Evolutionary conservation across 1,140 invertebrate species (phyloP), one percentile per base, ranked within the genome.

Genomic region (Eurosta solidaginis): DNA sequence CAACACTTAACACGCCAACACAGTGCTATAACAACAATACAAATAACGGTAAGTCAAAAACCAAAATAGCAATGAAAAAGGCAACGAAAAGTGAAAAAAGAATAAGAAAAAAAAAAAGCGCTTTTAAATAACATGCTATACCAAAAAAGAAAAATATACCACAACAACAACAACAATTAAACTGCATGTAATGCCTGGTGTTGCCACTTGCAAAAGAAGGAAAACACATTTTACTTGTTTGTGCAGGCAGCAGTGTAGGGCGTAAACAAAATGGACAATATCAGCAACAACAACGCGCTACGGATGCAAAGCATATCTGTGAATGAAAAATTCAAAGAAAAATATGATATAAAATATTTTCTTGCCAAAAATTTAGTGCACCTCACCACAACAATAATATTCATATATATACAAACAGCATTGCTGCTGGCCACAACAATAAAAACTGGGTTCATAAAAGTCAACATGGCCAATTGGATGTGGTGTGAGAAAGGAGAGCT

Each of bases 331-430:
- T 68, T 20, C 59, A 68, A 68, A 68, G 59, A 40, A 68, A 68
- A 68, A 42, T 68, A 68, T 68, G 29, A 68, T 68, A 68, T 68
- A 68, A 68, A 68, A 68, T 68, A 68, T 68, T 68, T 68, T 68
- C 59, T 68, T 68, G 59, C 59, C 59, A 68, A 68, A 68, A 68
- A 68, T 68, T 33, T 33, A 42, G 59, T n/a, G n/a, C n/a, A n/a
- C n/a, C 59, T 42, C 6, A 29, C n/a, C 40, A 20, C 59, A 17
- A 68, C 59, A 68, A 68, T 33, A 42, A 68, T 40, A 68, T 40
- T 25, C 50, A 20, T n/a, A n/a, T n/a, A n/a, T n/a, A n/a, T n/a
- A 68, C 33, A 29, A 20, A 68, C 59, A 68, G 33, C 59, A 36
- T 42, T 9, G 59, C 59, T 68, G 59, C 36, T 20, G 36, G 29